A percentile compares a stretch with the other conserved stretches of the same genome.
Conservation (phyloP, 30 jellyfish, hydroid and myxozoan genomes). For the Aurelia coerulea region DNA sequence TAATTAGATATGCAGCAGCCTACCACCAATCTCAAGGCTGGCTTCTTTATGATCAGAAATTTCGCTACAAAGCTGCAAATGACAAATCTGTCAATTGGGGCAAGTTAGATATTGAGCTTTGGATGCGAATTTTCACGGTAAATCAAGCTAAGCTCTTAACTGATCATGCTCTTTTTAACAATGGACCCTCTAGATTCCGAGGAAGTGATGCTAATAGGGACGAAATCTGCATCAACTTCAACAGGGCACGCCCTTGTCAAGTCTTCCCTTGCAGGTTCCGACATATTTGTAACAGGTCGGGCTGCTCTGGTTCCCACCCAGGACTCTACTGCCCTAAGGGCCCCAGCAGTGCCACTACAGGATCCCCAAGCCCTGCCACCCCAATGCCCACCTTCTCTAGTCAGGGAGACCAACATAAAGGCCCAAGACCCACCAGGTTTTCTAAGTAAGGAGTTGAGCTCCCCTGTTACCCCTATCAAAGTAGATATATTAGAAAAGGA, state of each 20-base stretch:
- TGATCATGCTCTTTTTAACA: neutral
- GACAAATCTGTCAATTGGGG: constrained; percentile 10
- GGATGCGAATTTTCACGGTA: neutral
- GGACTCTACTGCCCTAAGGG: neutral
- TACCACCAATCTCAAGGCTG: constrained; percentile 15
- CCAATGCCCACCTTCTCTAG: too few relatives aligned
- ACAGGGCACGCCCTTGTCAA: too few relatives aligned
- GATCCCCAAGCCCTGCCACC: too few relatives aligned
- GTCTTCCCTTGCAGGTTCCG: neutral
- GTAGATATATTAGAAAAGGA: neutral
- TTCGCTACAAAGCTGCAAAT: constrained; percentile 22
- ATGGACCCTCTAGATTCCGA: neutral
- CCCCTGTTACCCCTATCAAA: neutral
- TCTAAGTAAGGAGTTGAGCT: too few relatives aligned
- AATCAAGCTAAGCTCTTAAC: neutral
- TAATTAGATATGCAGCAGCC: constrained; percentile 12
- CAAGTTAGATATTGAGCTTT: neutral
- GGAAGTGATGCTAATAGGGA: neutral
- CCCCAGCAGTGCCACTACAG: too few relatives aligned
- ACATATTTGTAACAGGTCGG: neutral
- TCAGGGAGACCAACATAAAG: too few relatives aligned
- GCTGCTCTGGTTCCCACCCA: neutral
- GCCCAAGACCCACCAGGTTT: too few relatives aligned
- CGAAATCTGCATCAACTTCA: neutral
- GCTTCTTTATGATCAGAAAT: constrained; percentile 17